Base-by-base conservation (phyloP, 2,888 invertebrate genomes). In the Oscheius sp. region DNA sequence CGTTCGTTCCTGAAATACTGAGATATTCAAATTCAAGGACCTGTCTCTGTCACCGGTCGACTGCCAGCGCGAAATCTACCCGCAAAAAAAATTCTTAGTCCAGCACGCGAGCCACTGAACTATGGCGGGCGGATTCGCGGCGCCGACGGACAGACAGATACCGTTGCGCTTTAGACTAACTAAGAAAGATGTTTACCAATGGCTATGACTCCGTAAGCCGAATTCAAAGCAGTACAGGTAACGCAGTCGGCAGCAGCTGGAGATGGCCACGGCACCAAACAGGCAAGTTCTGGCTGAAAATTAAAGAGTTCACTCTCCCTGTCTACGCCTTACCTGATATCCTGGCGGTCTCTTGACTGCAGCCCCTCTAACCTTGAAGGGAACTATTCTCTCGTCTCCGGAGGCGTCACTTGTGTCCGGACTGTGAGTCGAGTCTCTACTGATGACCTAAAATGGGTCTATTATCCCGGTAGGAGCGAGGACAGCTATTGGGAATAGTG, bases 201-300 rank as follows among this genome's bases (percentile, higher is more conserved):
- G 1, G 87, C 88, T 42, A 87, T 70, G 9, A 99, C 93, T 91
- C 96, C 96, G 91, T 96, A 97, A 75, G 95, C 94, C 87, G 97
- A 96, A 92, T 96, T 97, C 90, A 99, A 93, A 87, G 95, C 93
- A 89, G 98, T 93, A 83, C 96, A 93, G 85, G 95, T 93, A 89
- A 98, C 93, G 90, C 93, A 93, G 90, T 94, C 93, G 86, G 96
- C 93, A 87, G 94, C 93, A 91, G 93, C 93, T 13, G 79, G 76
- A 2, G 81, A 79, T 10, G 78, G 77, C 89, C 94, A 94, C 70
- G 93, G 94, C 87, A 97, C 95, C 89, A 97, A 92, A 91, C 96
- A 96, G 84, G 96, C 94, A 82, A 99, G 92, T 89, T 96, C 94
- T 65, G 96, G 95, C 92, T 98, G 79, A 74, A 83, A 73, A 51